A percentile compares a stretch with the other conserved stretches of the same genome.
Evolutionary conservation across 2,113 vertebrate genomes (phyloP).

Genomic region (Garra rufa): DNA sequence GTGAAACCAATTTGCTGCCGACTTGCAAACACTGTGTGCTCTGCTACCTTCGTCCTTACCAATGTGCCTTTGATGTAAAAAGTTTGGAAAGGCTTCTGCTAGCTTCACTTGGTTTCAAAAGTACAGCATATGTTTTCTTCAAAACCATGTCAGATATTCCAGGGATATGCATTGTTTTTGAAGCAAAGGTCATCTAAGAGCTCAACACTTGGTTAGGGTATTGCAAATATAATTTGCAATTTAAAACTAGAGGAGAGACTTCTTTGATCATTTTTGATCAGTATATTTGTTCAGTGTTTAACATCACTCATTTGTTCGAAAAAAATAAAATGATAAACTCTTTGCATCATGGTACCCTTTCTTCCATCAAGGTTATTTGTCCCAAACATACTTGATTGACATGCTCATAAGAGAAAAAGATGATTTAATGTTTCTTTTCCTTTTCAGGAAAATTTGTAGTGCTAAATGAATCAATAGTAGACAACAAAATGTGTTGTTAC

Average conservation of each 20-base stretch:
- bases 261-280: conserved; percentile 69
- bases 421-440: neutral
- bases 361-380: conserved; percentile 23
- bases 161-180: conserved; percentile 72
- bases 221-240: conserved; percentile 74
- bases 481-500: neutral
- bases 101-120: conserved; percentile 50
- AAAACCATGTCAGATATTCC: conserved; percentile 60
- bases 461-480: neutral
- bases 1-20: conserved; percentile 55
- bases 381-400: neutral
- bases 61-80: conserved; percentile 79
- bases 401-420: neutral
- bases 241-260: conserved; percentile 72
- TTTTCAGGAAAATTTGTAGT: neutral
- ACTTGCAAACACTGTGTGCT: conserved; percentile 66
- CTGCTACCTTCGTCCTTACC: conserved; percentile 72
- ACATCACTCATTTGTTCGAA: conserved; percentile 78
- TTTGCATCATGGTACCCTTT: conserved; percentile 57
- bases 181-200: conserved; percentile 56
- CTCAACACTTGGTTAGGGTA: conserved; percentile 48
- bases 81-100: conserved; percentile 69
- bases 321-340: conserved; percentile 77
- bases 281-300: conserved; percentile 78
- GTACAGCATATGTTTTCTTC: conserved; percentile 51